phyloP scores from a whole-genome alignment of 2,797 vertebrate genomes.

The Gallirallus australis region DNA sequence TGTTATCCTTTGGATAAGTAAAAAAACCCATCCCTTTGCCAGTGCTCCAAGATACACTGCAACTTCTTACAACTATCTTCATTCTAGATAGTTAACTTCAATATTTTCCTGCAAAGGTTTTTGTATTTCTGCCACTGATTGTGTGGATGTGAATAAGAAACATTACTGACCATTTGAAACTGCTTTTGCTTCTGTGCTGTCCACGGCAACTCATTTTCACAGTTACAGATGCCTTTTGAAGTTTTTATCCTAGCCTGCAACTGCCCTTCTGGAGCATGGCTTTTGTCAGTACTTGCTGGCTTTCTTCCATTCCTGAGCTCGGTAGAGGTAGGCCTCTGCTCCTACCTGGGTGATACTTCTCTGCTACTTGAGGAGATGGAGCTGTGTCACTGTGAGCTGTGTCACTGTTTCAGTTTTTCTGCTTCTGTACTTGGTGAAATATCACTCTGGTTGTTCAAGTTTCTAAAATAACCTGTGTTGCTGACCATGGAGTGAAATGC shows the following conservation, averaged over 20 bases:
- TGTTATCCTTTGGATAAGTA: background rate
- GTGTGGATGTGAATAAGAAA: background rate
- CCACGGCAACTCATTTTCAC: background rate
- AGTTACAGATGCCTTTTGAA: background rate
- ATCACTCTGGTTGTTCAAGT: background rate
- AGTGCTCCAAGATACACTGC: background rate
- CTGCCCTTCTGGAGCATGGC: background rate
- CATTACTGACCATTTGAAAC: background rate
- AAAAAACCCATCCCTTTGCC: background rate
- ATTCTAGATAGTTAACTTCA: background rate
- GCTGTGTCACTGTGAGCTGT: background rate
- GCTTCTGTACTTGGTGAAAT: background rate
- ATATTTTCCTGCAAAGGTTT: background rate
- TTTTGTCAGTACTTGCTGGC: background rate
- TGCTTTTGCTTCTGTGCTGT: background rate
- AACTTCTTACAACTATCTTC: background rate
- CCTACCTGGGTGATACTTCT: background rate
- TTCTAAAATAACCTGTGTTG: background rate
- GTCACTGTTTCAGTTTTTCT: background rate
- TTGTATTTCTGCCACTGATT: background rate
- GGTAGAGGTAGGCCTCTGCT: fast-evolving
- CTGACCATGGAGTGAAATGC: background rate
- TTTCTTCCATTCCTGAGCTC: background rate
- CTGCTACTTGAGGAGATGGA: background rate
- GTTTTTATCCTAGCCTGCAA: background rate